Evolutionary conservation across 2,797 vertebrate species (phyloP), one percentile per base, ranked within the genome.

Genomic region (Crax fasciolata): DNA sequence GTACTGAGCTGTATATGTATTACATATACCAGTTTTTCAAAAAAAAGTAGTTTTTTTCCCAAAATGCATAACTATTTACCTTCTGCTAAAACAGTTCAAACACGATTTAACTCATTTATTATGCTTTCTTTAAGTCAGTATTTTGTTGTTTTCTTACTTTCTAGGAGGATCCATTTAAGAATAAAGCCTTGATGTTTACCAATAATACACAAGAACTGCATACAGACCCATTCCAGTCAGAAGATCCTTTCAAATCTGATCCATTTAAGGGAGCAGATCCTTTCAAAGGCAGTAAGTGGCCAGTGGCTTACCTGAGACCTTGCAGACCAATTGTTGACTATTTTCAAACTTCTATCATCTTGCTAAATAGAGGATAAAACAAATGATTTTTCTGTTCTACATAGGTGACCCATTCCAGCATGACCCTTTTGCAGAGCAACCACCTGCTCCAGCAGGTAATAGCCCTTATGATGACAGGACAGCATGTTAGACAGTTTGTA

Each of bases 171-270:
- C 99, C 99, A 2, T 99, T 99, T 97, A 99, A 99, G 98, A 98
- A 98, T 89, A 99, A 99, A 97, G 97, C 98, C 39, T 97, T 98
- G 49, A 97, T 99, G 90, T 99, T 99, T 95, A 98, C 98, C 96
- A 98, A 95, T 96, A 98, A 98, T 46, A 93, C 98, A 18, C 99
- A 99, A 67, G 99, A 99, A 46, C 93, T 99, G 91, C 99, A 98
- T 46, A 91, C 98, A 23, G 99, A 99, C 94, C 99, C 99, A 41
- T 99, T 99, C 97, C 99, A 99, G 96, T 98, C 99, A 3, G 99
- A 99, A 96, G 99, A 99, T 96, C 99, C 99, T 46, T 99, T 99
- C 97, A 99, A 98, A 97, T 98, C 99, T 1, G 99, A 99, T 94
- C 99, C 99, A 0, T 99, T 99, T 91, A 99, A 99, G 98, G 99